phyloP scores from a whole-genome alignment of 35 echinoderm and acorn worm genomes.

The Acanthaster planci region DNA sequence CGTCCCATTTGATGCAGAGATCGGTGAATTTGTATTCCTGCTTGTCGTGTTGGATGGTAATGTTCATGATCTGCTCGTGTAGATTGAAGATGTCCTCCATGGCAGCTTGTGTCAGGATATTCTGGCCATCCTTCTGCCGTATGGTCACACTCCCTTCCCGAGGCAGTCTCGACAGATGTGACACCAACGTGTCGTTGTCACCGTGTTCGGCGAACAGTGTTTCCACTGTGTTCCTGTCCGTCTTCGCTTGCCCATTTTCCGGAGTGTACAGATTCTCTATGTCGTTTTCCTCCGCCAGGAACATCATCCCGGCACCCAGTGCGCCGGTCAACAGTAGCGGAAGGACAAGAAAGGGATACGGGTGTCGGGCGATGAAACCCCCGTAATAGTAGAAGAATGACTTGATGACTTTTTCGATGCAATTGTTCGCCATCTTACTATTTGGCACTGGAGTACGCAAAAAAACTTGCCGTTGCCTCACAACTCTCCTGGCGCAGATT shows the following conservation, averaged over 20 bases:
- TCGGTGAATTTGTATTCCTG: not conserved
- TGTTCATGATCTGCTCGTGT: not conserved
- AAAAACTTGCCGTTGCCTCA: too few species aligned
- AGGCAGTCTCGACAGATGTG: not conserved
- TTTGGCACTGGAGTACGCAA: not conserved
- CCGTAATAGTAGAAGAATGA: conserved; percentile 41
- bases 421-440: not conserved
- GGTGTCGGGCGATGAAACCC: conserved; percentile 43
- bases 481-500: too few species aligned
- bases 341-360: not conserved
- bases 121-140: not conserved
- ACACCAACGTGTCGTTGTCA: not conserved
- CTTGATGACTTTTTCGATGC: not conserved
- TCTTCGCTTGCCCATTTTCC: not conserved
- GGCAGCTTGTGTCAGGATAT: not conserved
- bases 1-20: conserved; percentile 1
- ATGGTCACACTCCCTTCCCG: conserved; percentile 1
- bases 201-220: not conserved
- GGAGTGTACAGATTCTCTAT: conserved; percentile 30
- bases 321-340: not conserved
- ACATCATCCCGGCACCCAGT: conserved; percentile 23
- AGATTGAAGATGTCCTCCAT: conserved; percentile 10
- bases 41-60: not conserved
- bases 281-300: not conserved
- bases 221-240: conserved; percentile 19